Evolutionary conservation across 2,888 invertebrate species (phyloP), one percentile per base, ranked within the genome.

Genomic region (Halocaridina rubra): DNA sequence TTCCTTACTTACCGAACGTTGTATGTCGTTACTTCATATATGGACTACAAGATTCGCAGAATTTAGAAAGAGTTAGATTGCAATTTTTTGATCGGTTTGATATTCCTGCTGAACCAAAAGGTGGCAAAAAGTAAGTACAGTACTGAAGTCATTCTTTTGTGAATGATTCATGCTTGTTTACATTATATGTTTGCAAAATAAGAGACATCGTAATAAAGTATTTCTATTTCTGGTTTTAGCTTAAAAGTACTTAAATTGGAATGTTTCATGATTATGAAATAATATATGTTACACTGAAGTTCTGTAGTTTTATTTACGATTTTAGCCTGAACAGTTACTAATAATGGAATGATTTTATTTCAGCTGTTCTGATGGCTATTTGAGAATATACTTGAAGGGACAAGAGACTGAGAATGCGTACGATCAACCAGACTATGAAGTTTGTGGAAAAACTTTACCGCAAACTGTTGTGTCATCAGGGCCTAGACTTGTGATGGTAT

Each of bases 1-100:
- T 94, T 92, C 96, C 95, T 89, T 98, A 98, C 93, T 96, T 97
- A 92, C 95, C 95, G 90, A 97, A 98, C 93, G 95, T 97, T 91
- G 97, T 98, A 89, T 99, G 98, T 93, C 95, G 97, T 92, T 98
- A 98, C 93, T 98, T 97, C 93, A 95, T 99, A 92, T 98, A 98
- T 92, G 98, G 98, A 90, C 96, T 99, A 1, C 87, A 88, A 76
- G 98, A 99, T 92, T 95, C 95, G 88, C 97, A 98, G 91, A 96
- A 98, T 92, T 94, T 98, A 91, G 98, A 99, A 92, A 94, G 98
- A 90, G 98, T 98, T 88, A 94, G 95, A 89, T 93, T 98, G 89
- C 95, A 96, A 90, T 98, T 98, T 71, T 80, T 79, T 91, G 93
- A 94, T 88, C 94, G 94, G 91, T 97, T 98, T 92, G 95, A 96